Percentiles rank a stretch among this genome's conserved stretches.
phyloP scores from a whole-genome alignment of 2,113 vertebrate genomes.

The Pimephales promelas region DNA sequence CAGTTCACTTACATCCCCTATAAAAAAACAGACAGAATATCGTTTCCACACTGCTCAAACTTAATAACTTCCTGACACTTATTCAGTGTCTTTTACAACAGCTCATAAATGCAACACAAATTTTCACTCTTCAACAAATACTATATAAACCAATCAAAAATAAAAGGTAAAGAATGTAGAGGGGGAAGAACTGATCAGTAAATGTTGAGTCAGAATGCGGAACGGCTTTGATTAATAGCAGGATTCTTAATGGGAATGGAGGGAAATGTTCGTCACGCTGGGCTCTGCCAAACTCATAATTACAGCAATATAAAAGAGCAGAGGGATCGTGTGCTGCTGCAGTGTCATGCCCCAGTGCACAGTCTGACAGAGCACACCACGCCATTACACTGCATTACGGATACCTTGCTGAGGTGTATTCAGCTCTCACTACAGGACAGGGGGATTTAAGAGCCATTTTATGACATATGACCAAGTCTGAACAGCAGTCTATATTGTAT shows the following conservation, averaged over 20 bases:
- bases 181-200: slow-evolving; percentile 24
- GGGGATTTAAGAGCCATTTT: slow-evolving; percentile 25
- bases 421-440: slow-evolving; percentile 8
- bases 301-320: slow-evolving; percentile 48
- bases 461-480: slow-evolving; percentile 26
- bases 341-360: slow-evolving; percentile 29
- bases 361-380: slow-evolving; percentile 25
- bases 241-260: slow-evolving; percentile 50
- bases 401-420: slow-evolving; percentile 18
- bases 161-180: background rate
- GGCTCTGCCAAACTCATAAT: slow-evolving; percentile 52
- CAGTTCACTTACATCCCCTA: background rate
- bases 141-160: background rate
- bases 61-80: slow-evolving; percentile 8
- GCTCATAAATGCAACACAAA: background rate
- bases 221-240: slow-evolving; percentile 49
- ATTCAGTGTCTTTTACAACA: background rate
- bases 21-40: background rate
- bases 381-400: slow-evolving; percentile 40
- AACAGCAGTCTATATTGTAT: background rate
- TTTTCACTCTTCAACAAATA: background rate
- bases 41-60: background rate
- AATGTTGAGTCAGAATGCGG: slow-evolving; percentile 11
- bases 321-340: slow-evolving; percentile 31
- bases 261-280: slow-evolving; percentile 44